Evolutionary conservation across 2,888 invertebrate species (phyloP), one percentile per base, ranked within the genome.

Genomic region (Pandemis corylana): DNA sequence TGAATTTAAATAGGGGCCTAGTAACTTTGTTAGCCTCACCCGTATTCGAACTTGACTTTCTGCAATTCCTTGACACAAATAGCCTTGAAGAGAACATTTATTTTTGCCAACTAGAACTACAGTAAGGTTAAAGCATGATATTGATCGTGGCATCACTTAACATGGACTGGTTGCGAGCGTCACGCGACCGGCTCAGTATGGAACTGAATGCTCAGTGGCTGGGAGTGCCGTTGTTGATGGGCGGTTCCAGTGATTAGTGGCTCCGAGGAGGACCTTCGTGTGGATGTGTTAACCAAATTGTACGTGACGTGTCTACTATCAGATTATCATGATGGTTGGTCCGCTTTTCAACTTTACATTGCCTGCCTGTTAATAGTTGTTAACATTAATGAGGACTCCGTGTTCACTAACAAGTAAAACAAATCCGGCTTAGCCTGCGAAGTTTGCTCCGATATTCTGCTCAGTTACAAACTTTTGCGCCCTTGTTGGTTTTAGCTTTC

Each of bases 151-250:
- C 71, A 65, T 75, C 75, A 68, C 51, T 20, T 44, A 63, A 67
- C 61, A 62, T 83, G 85, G 84, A 83, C 77, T 80, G 81, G 81
- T 82, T 76, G 82, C 80, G 76, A 81, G 81, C 82, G 90, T 85
- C 92, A 92, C 92, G 92, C 91, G 85, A 91, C 76, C 44, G 44
- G 42, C 66, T 74, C 75, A 75, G 75, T 75, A 46, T 63, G 67
- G 67, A 70, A 28, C 66, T 63, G 75, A 66, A 75, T 71, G 75
- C 75, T 71, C 62, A 36, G 56, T 59, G 61, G 69, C 69, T 71
- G 67, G 75, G 75, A 75, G 75, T 75, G 75, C 70, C 69, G 36
- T 65, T 68, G 42, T 59, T 71, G 71, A 75, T 75, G 71, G 75
- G 53, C 70, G 67, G 66, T 67, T 67, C 75, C 70, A 36, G 62